Evolutionary conservation across 2,888 invertebrate species (phyloP).

Genomic region (Tuta absoluta): DNA sequence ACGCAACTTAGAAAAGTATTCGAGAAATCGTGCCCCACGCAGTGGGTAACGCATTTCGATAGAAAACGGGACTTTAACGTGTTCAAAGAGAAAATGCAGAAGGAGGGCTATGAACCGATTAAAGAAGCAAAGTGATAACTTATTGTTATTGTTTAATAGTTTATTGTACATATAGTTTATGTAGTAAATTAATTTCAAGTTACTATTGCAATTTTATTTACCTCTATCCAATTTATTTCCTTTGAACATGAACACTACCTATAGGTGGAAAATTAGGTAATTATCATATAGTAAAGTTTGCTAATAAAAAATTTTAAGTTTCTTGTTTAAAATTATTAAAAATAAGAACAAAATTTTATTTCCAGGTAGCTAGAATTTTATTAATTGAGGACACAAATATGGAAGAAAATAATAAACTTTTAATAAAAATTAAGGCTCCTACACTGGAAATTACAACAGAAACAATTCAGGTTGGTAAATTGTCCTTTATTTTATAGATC

Average conservation of each 20-base stretch:
- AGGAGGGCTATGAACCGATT: constrained; percentile 92
- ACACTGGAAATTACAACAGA: constrained; percentile 45
- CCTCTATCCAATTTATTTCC: constrained; percentile 29
- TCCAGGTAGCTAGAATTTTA: constrained; percentile 30
- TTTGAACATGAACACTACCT: constrained; percentile 22
- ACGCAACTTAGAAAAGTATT: constrained; percentile 86
- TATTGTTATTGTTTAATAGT: constrained; percentile 45
- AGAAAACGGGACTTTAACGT: constrained; percentile 92
- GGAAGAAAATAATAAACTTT: constrained; percentile 43
- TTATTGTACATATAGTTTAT: constrained; percentile 60
- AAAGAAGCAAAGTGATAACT: constrained; percentile 65
- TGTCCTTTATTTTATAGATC: no score
- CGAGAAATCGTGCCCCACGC: constrained; percentile 88
- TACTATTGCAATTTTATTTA: constrained; percentile 58
- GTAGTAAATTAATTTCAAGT: constrained; percentile 43
- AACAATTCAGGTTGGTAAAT: constrained; percentile 57
- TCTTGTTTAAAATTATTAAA: no score
- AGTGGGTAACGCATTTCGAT: constrained; percentile 98
- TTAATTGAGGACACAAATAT: constrained; percentile 39
- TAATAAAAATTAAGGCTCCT: constrained; percentile 43
- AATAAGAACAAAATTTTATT: constrained; percentile 3
- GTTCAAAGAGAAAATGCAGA: constrained; percentile 93
- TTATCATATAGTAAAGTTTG: neutral
- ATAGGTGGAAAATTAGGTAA: constrained; percentile 15
- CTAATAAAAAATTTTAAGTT: neutral